These are phyloP conservation scores for Reticulitermes speratus DNA, from an alignment of 1,140 invertebrate genomes.

Conservation along the genomic window DNA sequence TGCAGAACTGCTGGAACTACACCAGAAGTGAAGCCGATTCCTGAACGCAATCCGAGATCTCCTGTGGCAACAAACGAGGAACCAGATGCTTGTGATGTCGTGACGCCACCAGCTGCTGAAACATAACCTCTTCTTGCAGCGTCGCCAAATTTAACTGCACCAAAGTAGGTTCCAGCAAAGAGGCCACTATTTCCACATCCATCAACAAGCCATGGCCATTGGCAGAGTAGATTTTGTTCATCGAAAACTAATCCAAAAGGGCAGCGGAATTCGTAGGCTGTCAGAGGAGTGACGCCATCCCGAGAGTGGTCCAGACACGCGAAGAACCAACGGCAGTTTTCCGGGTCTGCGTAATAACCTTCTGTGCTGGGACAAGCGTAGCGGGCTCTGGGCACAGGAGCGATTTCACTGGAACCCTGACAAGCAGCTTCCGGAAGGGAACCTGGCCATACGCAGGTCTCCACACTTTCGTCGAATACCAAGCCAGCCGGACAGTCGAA, in stretches of 20 bases:
- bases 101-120: slow-evolving; percentile 28
- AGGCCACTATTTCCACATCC: slow-evolving; percentile 52
- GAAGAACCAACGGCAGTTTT: slow-evolving; percentile 85
- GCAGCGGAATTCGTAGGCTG: slow-evolving; percentile 79
- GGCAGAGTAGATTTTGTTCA: slow-evolving; percentile 66
- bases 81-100: not conserved
- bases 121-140: slow-evolving; percentile 13
- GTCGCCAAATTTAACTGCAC: not conserved
- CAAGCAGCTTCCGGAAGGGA: slow-evolving; percentile 68
- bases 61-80: not conserved
- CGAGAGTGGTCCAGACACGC: slow-evolving; percentile 75
- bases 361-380: slow-evolving; percentile 60
- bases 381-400: slow-evolving; percentile 62
- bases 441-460: slow-evolving; percentile 82
- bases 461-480: slow-evolving; percentile 73
- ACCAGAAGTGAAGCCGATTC: not conserved
- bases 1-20: not conserved
- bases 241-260: slow-evolving; percentile 81
- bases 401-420: slow-evolving; percentile 71
- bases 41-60: no score
- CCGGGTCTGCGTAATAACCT: slow-evolving; percentile 77
- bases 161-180: not conserved
- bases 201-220: slow-evolving; percentile 79
- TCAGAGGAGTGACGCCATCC: slow-evolving; percentile 52
- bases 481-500: slow-evolving; percentile 80